These are phyloP conservation scores for Xerus rutilus DNA, from an alignment of 2,797 vertebrate genomes.

Conservation along the genomic window DNA sequence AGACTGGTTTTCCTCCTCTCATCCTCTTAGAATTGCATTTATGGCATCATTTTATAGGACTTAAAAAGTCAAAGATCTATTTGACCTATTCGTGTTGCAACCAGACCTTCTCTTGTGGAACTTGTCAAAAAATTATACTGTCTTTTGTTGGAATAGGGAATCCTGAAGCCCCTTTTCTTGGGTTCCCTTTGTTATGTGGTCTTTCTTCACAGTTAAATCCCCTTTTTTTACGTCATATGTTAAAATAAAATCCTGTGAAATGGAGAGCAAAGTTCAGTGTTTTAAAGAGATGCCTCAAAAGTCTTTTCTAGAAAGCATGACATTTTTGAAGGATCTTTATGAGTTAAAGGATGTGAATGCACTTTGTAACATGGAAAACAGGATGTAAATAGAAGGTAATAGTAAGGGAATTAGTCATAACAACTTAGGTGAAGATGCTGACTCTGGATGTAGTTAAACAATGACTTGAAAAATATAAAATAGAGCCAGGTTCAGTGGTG, in stretches of 20 bases:
- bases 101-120: neutral
- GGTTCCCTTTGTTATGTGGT: neutral
- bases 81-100: neutral
- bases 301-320: conserved; percentile 11
- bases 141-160: neutral
- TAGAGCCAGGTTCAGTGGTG: neutral
- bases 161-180: neutral
- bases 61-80: neutral
- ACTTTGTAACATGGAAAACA: conserved; percentile 35
- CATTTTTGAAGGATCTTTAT: conserved; percentile 19
- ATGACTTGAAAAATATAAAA: conserved; percentile 5
- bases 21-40: neutral
- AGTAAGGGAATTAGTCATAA: neutral
- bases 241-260: neutral
- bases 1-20: neutral
- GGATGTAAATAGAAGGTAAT: neutral
- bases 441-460: neutral
- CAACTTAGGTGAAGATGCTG: neutral
- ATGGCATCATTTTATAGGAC: neutral
- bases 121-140: neutral
- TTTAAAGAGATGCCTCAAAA: neutral
- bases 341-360: neutral
- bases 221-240: neutral
- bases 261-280: neutral
- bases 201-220: neutral